phyloP scores from a whole-genome alignment of 2,888 invertebrate species.

The Cerastis rubricosa region DNA sequence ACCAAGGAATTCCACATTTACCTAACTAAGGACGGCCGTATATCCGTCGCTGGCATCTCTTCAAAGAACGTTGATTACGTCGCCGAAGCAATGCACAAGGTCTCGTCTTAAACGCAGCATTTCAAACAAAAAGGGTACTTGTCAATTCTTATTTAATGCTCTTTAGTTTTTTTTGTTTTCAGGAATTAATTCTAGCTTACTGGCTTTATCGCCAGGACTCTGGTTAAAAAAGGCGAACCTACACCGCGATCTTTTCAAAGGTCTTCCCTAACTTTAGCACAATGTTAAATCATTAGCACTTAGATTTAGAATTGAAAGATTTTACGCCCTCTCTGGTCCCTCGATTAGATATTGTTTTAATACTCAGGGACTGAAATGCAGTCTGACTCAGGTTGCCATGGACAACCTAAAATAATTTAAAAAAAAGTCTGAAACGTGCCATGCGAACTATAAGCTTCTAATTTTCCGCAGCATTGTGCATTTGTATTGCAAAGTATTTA shows the following conservation, averaged over 20 bases:
- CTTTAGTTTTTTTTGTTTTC: background rate
- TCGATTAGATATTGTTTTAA: too few species aligned
- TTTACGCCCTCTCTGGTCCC: too few species aligned
- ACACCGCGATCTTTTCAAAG: too few species aligned
- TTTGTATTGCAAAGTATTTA: slow-evolving; percentile 7
- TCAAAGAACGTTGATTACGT: slow-evolving; percentile 98
- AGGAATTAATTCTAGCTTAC: background rate
- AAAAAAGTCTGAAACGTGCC: background rate
- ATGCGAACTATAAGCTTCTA: background rate
- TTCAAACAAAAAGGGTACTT: slow-evolving; percentile 35
- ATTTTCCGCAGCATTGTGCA: background rate
- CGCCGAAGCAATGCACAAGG: slow-evolving; percentile 98
- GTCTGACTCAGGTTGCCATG: background rate
- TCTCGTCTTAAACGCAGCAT: slow-evolving; percentile 91
- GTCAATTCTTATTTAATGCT: slow-evolving; percentile 7
- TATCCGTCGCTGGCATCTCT: slow-evolving; percentile 99
- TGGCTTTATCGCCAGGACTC: too few species aligned
- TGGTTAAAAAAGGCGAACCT: too few species aligned
- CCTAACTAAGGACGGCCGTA: slow-evolving; percentile 99
- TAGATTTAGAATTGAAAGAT: too few species aligned
- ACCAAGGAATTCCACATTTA: slow-evolving; percentile 98
- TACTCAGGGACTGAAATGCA: background rate
- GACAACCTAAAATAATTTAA: background rate
- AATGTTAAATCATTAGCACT: too few species aligned
- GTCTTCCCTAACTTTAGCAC: too few species aligned